Evolutionary conservation across 2,797 vertebrate genomes (phyloP).

Genomic region (Vespertilio murinus): DNA sequence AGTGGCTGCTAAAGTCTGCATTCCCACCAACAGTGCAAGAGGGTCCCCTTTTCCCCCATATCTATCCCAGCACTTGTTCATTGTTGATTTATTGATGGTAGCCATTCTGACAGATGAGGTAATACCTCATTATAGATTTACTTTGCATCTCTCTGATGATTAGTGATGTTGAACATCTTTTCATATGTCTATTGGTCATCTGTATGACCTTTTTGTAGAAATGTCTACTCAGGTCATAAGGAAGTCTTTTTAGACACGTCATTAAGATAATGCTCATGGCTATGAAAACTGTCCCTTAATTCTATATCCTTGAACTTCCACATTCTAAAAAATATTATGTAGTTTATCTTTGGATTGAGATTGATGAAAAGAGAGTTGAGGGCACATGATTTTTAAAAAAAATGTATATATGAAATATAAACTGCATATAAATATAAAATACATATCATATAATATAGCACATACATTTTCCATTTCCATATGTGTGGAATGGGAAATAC

Average conservation of each 20-base stretch:
- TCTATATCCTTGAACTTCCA: slow-evolving; percentile 24
- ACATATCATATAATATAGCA: not conserved
- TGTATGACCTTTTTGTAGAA: not conserved
- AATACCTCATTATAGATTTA: not conserved
- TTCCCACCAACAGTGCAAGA: not conserved
- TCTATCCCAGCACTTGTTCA: not conserved
- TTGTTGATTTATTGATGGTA: not conserved
- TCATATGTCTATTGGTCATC: not conserved
- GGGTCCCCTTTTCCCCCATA: not conserved
- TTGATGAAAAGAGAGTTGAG: not conserved
- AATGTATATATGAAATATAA: slow-evolving; percentile 6
- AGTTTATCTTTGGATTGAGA: slow-evolving; percentile 1
- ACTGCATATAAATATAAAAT: not conserved
- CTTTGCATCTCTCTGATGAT: not conserved
- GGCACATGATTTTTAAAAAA: not conserved
- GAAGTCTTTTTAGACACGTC: not conserved
- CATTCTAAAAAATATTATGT: not conserved
- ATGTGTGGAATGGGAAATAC: not conserved
- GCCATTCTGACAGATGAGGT: not conserved
- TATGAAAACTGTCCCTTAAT: slow-evolving; percentile 7
- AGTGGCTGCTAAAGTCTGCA: not conserved
- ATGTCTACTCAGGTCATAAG: not conserved
- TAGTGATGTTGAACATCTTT: not conserved
- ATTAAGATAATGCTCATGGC: not conserved
- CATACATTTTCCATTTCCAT: not conserved